phyloP scores from a whole-genome alignment of 2,888 invertebrate species.

The Nasonovia ribisnigri region DNA sequence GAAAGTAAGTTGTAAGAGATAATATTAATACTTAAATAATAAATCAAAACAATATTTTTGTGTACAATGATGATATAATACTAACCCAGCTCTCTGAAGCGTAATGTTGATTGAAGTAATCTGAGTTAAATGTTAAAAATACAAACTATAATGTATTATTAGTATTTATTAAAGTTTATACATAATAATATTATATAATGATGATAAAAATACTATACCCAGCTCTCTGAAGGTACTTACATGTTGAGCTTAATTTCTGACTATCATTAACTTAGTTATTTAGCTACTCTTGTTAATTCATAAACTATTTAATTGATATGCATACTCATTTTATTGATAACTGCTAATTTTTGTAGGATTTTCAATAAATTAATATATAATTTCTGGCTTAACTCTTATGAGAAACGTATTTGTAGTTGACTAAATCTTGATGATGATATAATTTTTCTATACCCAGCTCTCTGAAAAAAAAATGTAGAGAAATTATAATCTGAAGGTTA shows the following conservation, averaged over 20 bases:
- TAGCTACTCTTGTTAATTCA: neutral
- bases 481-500: conserved; percentile 52
- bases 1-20: conserved; percentile 78
- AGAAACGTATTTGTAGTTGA: neutral
- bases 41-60: neutral
- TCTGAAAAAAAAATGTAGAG: conserved; percentile 54
- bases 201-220: conserved; percentile 44
- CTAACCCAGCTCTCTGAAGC: conserved; percentile 25
- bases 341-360: neutral
- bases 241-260: neutral
- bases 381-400: neutral
- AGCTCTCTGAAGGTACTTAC: conserved; percentile 42
- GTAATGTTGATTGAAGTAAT: conserved; percentile 11
- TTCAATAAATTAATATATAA: neutral
- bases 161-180: neutral
- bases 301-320: neutral
- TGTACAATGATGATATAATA: conserved; percentile 38
- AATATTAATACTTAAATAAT: neutral
- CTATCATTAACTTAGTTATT: neutral
- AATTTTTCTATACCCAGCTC: conserved; percentile 51
- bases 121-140: neutral
- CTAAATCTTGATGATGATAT: conserved; percentile 5
- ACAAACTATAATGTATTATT: neutral
- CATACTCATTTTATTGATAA: neutral
- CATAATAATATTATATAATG: neutral